Base-by-base conservation (phyloP, 2,797 vertebrate species). In the Menidia menidia region DNA sequence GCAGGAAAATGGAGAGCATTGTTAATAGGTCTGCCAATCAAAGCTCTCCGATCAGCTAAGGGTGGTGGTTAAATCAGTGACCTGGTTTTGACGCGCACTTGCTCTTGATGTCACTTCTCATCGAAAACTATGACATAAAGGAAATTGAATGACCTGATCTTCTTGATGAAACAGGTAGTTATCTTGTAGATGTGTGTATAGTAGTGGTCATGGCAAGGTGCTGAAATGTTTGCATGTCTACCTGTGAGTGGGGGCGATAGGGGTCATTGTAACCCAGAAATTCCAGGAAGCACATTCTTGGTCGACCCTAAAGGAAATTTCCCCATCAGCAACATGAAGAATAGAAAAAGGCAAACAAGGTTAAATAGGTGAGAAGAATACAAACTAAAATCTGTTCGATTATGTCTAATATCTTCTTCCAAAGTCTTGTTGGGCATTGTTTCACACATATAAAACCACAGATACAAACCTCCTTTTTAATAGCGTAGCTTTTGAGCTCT, bases 11-110 rank as follows among this genome's bases (percentile, higher is more conserved):
- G 79, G 55, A 85, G 81, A 75, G 69, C 82, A 69, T 76, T 68
- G 80, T 83, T 93, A 93, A 93, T 93, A 86, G 89, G 78, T 25
- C 84, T 92, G 91, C 89, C 92, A 91, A 90, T 93, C 92, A 91
- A 78, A 88, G 56, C 78, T 83, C 83, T 84, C 76, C 76, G 77
- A 87, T 90, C 82, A 81, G 80, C 77, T 71, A 81, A 91, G 78
- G 86, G 87, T 48, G 68, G 70, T 81, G 82, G 84, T 91, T 91
- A 92, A 92, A 93, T 88, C 78, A 52, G 73, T 93, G 92, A 93
- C 92, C 92, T 84, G 81, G 57, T 73, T 89, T 88, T 87, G 88
- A 91, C 84, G 60, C 65, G 80, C 70, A 84, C 82, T 88, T 79
- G 84, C 60, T 85, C 82, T 73, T 41, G 32, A 67, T 82, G 88